A percentile compares a stretch with the other conserved stretches of the same genome.
Evolutionary conservation across 2,797 vertebrate genomes (phyloP).

Genomic region (Brachyrhaphis roseni): DNA sequence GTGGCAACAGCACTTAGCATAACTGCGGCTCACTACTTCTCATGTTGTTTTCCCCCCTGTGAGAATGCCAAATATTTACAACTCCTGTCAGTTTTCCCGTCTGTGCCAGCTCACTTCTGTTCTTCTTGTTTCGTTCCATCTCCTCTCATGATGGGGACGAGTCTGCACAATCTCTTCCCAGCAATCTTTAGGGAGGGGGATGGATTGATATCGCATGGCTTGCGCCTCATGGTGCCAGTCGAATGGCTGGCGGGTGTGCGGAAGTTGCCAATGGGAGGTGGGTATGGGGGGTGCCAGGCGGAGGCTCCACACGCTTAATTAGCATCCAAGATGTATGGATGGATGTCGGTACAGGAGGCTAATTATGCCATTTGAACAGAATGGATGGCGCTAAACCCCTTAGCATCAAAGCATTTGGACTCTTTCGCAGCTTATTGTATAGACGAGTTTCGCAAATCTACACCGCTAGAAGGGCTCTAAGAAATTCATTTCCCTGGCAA

Average conservation of each 20-base stretch:
- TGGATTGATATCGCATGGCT: slow-evolving; percentile 78
- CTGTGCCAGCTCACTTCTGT: slow-evolving; percentile 19
- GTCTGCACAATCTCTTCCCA: slow-evolving; percentile 87
- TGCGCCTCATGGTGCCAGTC: slow-evolving; percentile 84
- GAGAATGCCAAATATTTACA: slow-evolving; percentile 34
- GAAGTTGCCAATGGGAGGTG: slow-evolving; percentile 85
- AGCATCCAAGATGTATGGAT: slow-evolving; percentile 56
- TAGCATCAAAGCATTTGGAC: slow-evolving; percentile 64
- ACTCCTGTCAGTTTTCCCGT: slow-evolving; percentile 13
- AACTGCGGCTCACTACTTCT: slow-evolving; percentile 20
- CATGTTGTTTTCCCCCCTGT: slow-evolving; percentile 26
- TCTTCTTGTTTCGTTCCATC: slow-evolving; percentile 11
- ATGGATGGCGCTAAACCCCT: slow-evolving; percentile 33
- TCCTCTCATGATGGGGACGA: slow-evolving; percentile 82
- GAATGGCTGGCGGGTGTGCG: slow-evolving; percentile 69
- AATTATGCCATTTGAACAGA: slow-evolving; percentile 66
- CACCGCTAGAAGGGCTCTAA: slow-evolving; percentile 59
- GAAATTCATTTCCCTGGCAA: slow-evolving; percentile 71
- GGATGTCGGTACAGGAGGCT: slow-evolving; percentile 57
- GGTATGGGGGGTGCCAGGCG: slow-evolving; percentile 43
- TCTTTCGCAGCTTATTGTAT: slow-evolving; percentile 61
- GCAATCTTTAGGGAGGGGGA: slow-evolving; percentile 75
- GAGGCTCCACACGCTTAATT: slow-evolving; percentile 64
- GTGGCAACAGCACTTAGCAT: slow-evolving; percentile 13
- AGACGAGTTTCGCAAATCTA: slow-evolving; percentile 43